A percentile compares a stretch with the other conserved stretches of the same genome.
Conservation (phyloP, 1,140 invertebrate species). For the Mya arenaria region DNA sequence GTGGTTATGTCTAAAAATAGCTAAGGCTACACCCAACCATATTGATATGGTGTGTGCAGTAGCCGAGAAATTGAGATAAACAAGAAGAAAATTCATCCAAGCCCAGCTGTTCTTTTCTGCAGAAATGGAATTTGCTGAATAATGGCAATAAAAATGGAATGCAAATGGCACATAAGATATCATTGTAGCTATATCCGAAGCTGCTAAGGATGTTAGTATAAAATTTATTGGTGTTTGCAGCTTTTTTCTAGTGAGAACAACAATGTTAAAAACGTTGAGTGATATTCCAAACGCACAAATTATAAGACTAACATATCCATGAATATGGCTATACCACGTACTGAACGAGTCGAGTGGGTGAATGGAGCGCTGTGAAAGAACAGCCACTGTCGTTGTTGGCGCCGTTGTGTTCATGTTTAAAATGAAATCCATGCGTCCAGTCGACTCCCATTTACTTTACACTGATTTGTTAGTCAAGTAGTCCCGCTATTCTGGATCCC, state of each 20-base stretch:
- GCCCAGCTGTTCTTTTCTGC: slow-evolving; percentile 57
- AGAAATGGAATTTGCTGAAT: slow-evolving; percentile 36
- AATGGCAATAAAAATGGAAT: slow-evolving; percentile 83
- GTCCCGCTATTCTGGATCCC: no score
- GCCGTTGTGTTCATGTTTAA: no score
- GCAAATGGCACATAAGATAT: slow-evolving; percentile 92
- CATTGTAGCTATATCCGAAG: slow-evolving; percentile 93
- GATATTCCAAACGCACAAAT: slow-evolving; percentile 95
- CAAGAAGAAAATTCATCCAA: slow-evolving; percentile 76
- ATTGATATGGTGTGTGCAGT: slow-evolving; percentile 96
- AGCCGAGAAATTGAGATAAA: slow-evolving; percentile 85
- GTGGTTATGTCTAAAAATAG: slow-evolving; percentile 95
- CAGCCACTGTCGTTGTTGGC: no score
- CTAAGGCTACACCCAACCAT: slow-evolving; percentile 94
- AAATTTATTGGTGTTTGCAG: slow-evolving; percentile 92
- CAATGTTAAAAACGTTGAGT: slow-evolving; percentile 94
- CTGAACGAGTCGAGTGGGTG: slow-evolving; percentile 68
- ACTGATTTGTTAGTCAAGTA: no score
- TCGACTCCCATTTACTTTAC: no score
- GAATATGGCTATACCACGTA: slow-evolving; percentile 81
- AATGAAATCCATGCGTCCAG: no score
- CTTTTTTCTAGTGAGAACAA: slow-evolving; percentile 92
- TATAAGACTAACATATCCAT: slow-evolving; percentile 87
- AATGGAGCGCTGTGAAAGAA: no score
- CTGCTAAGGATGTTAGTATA: slow-evolving; percentile 91